Evolutionary conservation across 2,797 vertebrate species (phyloP), one percentile per base, ranked within the genome.

Genomic region (Sternotherus odoratus): DNA sequence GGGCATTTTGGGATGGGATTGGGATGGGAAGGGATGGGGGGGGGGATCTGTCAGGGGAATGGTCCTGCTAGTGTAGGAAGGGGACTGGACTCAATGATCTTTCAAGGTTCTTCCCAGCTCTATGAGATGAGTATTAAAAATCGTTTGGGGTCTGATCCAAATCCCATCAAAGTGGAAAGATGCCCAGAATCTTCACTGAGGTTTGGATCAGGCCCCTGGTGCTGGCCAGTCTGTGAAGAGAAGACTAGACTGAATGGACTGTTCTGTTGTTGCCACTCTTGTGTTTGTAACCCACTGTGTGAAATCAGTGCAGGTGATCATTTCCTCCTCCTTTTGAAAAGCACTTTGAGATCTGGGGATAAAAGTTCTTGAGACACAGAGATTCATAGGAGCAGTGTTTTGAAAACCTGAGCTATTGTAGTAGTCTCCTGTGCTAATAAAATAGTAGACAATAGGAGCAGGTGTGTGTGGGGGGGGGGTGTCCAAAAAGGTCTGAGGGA

Each of bases 141-240:
- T 8, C 1, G 36, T 9, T n/a, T 39, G 36, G 26, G 0, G 39
- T 69, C 86, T 8, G 23, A 9, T 83, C 92, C 43, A 77, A 88
- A 94, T 12, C 28, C 15, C 54, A 6, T 5, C 5, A 79, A 91
- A 48, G 77, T 84, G 33, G 85, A 84, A 80, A 89, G 56, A 5
- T 36, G 82, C 28, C 23, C 43, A 19, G 86, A 85, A 28, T 19
- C 43, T 51, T 51, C 60, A 49, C 89, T 43, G 48, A 77, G 66
- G 51, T 88, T 88, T 82, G 77, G 66, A 28, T 92, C 39, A 1
- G 69, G 33, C 85, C 87, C 87, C 56, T 74, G 90, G 79, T 77
- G 23, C 15, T 0, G 1, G 6, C 9, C 88, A 82, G 85, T 93
- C 63, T 86, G 23, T 7, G 9, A 19, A 46, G 57, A 49, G n/a